These are phyloP conservation scores for Cheumatopsyche charites DNA, from an alignment of 1,140 invertebrate species.

Conservation along the genomic window DNA sequence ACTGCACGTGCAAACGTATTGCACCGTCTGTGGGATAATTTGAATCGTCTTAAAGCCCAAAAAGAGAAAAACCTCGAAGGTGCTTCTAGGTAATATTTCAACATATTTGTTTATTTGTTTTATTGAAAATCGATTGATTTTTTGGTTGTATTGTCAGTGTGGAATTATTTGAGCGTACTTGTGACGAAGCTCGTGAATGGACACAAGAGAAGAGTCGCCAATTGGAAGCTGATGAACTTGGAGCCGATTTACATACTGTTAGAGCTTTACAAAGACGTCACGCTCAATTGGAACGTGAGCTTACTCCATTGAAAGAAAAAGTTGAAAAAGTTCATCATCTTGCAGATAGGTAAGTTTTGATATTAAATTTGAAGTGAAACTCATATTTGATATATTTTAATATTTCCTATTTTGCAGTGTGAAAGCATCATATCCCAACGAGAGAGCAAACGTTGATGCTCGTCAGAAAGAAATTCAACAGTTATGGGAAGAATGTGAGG, in stretches of 20 bases:
- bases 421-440: constrained; percentile 89
- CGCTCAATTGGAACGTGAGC: constrained; percentile 87
- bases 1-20: constrained; percentile 81
- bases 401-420: constrained; percentile 64
- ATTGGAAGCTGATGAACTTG: constrained; percentile 77
- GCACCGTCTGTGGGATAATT: constrained; percentile 84
- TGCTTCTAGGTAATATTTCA: constrained; percentile 71
- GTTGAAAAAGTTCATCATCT: constrained; percentile 80
- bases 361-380: background rate
- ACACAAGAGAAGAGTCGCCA: constrained; percentile 92
- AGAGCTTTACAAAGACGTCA: constrained; percentile 88
- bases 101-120: too few relatives aligned
- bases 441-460: constrained; percentile 82
- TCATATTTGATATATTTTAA: background rate
- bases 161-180: constrained; percentile 91
- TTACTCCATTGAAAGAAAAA: constrained; percentile 90
- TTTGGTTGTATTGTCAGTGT: constrained; percentile 67
- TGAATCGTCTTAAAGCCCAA: constrained; percentile 87
- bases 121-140: too few relatives aligned
- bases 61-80: constrained; percentile 93
- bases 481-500: constrained; percentile 87
- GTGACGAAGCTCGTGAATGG: constrained; percentile 92
- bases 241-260: constrained; percentile 87
- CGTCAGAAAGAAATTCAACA: constrained; percentile 85
- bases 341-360: constrained; percentile 71